phyloP scores from a whole-genome alignment of 1,140 invertebrate genomes.

The Chironomus striatipennis region DNA sequence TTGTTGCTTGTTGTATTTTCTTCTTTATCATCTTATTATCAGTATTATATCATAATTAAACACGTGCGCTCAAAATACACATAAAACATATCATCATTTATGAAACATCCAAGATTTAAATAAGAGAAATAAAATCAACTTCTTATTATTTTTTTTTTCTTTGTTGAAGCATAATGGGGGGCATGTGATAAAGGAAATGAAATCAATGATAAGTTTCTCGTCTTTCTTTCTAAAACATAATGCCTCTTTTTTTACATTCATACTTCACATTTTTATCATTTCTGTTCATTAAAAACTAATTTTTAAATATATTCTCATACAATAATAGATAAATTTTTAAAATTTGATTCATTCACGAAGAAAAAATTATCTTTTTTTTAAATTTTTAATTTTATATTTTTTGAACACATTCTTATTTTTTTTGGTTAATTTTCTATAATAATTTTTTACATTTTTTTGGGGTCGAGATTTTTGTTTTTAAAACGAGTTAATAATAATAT shows the following conservation, averaged over 20 bases:
- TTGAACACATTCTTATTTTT: slow-evolving; percentile 1
- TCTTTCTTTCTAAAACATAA: neutral
- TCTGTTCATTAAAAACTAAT: neutral
- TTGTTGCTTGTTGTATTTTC: too few relatives aligned
- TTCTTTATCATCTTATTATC: neutral
- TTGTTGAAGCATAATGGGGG: too few relatives aligned
- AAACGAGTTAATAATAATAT: neutral
- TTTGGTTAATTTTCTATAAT: neutral
- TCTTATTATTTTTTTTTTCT: too few relatives aligned
- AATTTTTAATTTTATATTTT: neutral
- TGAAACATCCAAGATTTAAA: too few relatives aligned
- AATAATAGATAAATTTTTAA: neutral
- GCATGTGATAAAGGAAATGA: too few relatives aligned
- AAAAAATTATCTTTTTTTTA: neutral
- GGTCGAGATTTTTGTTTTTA: slow-evolving; percentile 3
- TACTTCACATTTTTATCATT: slow-evolving; percentile 1
- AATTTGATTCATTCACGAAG: neutral
- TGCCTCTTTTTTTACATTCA: neutral
- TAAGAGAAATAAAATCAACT: too few relatives aligned
- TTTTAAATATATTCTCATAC: neutral
- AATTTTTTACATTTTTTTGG: neutral
- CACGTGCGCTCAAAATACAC: slow-evolving; percentile 11
- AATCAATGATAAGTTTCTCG: neutral
- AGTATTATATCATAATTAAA: neutral
- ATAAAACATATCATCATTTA: slow-evolving; percentile 3